Base-by-base conservation (phyloP, 1,140 invertebrate genomes). In the Drosophila arawakana region DNA sequence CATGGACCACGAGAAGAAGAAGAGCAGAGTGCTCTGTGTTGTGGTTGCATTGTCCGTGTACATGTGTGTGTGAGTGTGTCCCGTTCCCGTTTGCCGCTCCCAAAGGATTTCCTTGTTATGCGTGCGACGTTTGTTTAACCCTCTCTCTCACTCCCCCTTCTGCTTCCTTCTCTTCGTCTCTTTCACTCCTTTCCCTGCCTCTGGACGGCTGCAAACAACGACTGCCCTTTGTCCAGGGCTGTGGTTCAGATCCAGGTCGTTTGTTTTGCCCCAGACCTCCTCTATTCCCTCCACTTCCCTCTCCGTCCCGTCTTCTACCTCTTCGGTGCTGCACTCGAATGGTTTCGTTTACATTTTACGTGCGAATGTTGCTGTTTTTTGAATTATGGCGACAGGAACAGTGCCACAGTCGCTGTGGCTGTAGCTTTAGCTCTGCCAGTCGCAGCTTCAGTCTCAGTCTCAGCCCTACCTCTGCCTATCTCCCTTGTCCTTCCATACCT, bases 81-180 rank as follows among this genome's bases (percentile, higher is more conserved):
- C 13, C 30, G 30, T n/a, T 68, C 9, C 10, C 39, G 62, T 41
- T 66, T 35, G 71, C 82, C 81, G 83, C 80, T 88, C 83, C 83
- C 83, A 88, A 88, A 88, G 83, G 83, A 88, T 88, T 88, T 88
- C 84, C 83, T 88, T 89, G 83, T 89, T 88, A 88, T 88, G 83
- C 83, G 83, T 88, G 70, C 84, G 80, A 89, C 81, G 73, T 88
- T 88, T 81, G 83, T 83, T 86, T 88, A 86, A 86, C 82, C 82
- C 83, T 83, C 67, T 62, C 62, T 49, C 43, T 57, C 21, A 9
- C 21, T 15, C 44, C 4, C 25, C 25, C 25, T 30, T 34, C 13
- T 35, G 30, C 13, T 8, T 62, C 49, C 44, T 39, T 15, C n/a
- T 4, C 44, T 46, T 5, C 44, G 41, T 15, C n/a, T 4, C 44